Evolutionary conservation across 2,888 invertebrate species (phyloP).

Genomic region (Clostera curtula): DNA sequence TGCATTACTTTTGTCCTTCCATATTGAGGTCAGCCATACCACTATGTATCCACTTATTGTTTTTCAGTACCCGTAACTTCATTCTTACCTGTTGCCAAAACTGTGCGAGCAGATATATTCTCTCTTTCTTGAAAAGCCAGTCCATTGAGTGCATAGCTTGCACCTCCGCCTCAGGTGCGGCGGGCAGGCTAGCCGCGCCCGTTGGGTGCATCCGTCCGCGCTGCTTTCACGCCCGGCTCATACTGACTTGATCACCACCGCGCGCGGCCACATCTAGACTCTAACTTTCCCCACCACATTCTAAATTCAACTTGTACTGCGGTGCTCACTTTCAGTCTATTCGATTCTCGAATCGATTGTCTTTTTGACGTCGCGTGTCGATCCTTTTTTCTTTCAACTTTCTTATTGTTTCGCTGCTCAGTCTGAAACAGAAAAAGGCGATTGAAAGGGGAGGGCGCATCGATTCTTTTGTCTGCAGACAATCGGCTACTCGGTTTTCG

Average conservation of each 20-base stretch:
- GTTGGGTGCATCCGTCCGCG: conserved; percentile 84
- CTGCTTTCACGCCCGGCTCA: conserved; percentile 52
- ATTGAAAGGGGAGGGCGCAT: conserved; percentile 55
- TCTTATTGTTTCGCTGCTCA: conserved; percentile 32
- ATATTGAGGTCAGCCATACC: no score
- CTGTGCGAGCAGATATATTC: conserved; percentile 94
- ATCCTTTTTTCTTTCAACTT: conserved; percentile 50
- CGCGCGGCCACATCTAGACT: conserved; percentile 17
- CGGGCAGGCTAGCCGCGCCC: conserved; percentile 82
- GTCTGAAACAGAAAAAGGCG: conserved; percentile 66
- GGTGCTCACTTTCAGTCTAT: conserved; percentile 8
- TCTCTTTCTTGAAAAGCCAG: conserved; percentile 97
- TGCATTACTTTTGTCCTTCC: no score
- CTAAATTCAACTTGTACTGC: conserved; percentile 23
- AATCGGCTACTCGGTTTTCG: conserved; percentile 62
- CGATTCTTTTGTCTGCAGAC: conserved; percentile 66
- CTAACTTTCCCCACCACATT: conserved; percentile 22
- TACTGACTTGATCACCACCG: conserved; percentile 39
- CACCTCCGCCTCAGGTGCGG: conserved; percentile 91
- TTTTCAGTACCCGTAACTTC: not conserved
- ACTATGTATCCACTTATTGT: not conserved
- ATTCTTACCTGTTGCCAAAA: conserved; percentile 96
- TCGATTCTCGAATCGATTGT: conserved; percentile 39
- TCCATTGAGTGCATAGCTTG: conserved; percentile 97
- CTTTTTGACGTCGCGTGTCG: conserved; percentile 34